Evolutionary conservation across 2,888 invertebrate species (phyloP), one percentile per base, ranked within the genome.

Genomic region (Paralinhomoeus sp.): DNA sequence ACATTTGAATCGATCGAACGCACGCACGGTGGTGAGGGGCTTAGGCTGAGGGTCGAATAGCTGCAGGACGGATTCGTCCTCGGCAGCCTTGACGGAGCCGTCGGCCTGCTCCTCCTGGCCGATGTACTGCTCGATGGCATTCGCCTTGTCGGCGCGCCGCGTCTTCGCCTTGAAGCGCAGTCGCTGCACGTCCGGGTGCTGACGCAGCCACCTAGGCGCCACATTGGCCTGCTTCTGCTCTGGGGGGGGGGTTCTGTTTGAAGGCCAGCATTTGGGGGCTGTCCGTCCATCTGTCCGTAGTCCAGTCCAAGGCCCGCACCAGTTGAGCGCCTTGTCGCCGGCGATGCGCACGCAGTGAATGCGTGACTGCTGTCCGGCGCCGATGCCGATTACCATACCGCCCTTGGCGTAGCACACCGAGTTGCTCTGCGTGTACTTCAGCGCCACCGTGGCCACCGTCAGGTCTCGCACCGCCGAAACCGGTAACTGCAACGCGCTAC

Each of bases 351-450:
- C 91, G 68, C 93, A 97, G 66, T 97, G 93, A 59, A 97, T 91
- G 51, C 93, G 75, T 0, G 87, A 89, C 65, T 97, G 93, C 62
- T 97, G 93, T 0, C 93, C 93, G n/a, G 93, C 93, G 24, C 93
- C 93, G 55, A 89, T 89, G 20, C 93, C 93, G 56, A 91, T 76
- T 17, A 83, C 78, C 72, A 72, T 71, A 3, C 85, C 87, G 64
- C 87, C 80, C 54, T 77, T 77, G 0, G 91, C 89, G 58, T 79
- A 93, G 62, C 91, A 93, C 0, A 97, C 93, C 0, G 89, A 91
- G 66, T 97, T 97, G 55, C 91, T 91, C 66, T 97, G 93, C 0
- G 93, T 89, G 62, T 87, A 97, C 63, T 97, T 97, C 21, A 93
- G 70, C 0, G 91, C 82, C 47, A 93, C 83, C 0, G 87, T 87